These are phyloP conservation scores for Cynodonichthys magdalenae DNA, from an alignment of 2,797 vertebrate species.

Conservation along the genomic window DNA sequence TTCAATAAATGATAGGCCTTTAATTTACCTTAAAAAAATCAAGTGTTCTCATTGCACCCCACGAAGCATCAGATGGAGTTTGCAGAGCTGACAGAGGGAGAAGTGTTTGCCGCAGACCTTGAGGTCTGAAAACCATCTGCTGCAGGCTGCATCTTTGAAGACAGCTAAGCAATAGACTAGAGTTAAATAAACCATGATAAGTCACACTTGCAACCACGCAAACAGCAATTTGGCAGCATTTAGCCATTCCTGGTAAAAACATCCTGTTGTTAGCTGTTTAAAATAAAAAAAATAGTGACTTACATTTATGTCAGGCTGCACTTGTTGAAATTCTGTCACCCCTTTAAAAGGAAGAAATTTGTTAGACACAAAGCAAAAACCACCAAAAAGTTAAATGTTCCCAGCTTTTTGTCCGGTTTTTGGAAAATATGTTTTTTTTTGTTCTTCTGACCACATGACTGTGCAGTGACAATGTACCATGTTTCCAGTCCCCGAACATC, in stretches of 20 bases:
- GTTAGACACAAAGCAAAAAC: constrained; percentile 1
- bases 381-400: background rate
- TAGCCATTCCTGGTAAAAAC: constrained; percentile 29
- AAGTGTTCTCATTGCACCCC: constrained; percentile 28
- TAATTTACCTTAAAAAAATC: too few species aligned
- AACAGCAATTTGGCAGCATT: constrained; percentile 41
- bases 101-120: constrained; percentile 35
- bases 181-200: constrained; percentile 50
- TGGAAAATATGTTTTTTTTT: background rate
- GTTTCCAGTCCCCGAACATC: constrained; percentile 72
- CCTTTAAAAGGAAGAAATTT: constrained; percentile 1
- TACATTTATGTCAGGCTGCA: constrained; percentile 19
- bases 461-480: constrained; percentile 50
- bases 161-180: constrained; percentile 28
- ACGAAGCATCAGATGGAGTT: constrained; percentile 48
- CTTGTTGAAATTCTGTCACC: background rate
- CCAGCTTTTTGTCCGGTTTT: constrained; percentile 1
- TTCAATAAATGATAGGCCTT: too few species aligned
- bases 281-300: constrained; percentile 15
- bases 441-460: constrained; percentile 22
- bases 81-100: constrained; percentile 36
- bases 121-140: constrained; percentile 59
- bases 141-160: constrained; percentile 44
- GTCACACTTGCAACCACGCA: constrained; percentile 42
- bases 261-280: constrained; percentile 32